These are phyloP conservation scores for Gnathonemus echidnorhynchus DNA, from an alignment of 2,113 vertebrate species.

Conservation along the genomic window DNA sequence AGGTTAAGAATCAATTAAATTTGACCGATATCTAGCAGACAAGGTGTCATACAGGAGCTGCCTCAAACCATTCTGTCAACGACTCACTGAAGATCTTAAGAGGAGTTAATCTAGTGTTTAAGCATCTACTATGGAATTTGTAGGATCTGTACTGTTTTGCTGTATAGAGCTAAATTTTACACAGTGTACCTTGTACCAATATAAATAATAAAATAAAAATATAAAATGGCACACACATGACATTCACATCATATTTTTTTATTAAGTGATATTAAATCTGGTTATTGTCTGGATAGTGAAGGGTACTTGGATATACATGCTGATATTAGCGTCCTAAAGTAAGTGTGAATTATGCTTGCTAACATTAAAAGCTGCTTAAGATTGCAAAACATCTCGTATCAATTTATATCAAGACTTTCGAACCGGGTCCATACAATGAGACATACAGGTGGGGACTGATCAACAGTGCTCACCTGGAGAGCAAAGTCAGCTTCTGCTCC, in stretches of 20 bases:
- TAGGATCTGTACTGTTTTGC: not conserved
- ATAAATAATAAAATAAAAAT: not conserved
- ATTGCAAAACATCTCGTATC: not conserved
- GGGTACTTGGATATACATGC: not conserved
- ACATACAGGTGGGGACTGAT: not conserved
- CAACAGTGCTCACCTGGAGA: slow-evolving; percentile 71
- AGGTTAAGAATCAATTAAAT: not conserved
- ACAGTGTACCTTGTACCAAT: not conserved
- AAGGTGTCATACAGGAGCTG: not conserved
- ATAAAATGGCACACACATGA: not conserved
- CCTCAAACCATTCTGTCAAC: not conserved
- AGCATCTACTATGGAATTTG: not conserved
- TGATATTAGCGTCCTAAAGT: not conserved
- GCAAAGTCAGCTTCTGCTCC: slow-evolving; percentile 87
- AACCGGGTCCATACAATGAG: not conserved
- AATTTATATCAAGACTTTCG: not conserved
- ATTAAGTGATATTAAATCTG: not conserved
- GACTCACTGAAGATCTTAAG: not conserved
- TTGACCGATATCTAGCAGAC: not conserved
- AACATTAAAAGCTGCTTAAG: not conserved
- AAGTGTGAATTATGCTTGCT: not conserved
- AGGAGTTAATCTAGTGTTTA: not conserved
- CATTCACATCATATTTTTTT: not conserved
- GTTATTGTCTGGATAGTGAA: not conserved
- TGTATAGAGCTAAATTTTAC: not conserved